A percentile compares a stretch with the other conserved stretches of the same genome.
Evolutionary conservation across 1,140 invertebrate genomes (phyloP).

Genomic region (Theocolax elegans): DNA sequence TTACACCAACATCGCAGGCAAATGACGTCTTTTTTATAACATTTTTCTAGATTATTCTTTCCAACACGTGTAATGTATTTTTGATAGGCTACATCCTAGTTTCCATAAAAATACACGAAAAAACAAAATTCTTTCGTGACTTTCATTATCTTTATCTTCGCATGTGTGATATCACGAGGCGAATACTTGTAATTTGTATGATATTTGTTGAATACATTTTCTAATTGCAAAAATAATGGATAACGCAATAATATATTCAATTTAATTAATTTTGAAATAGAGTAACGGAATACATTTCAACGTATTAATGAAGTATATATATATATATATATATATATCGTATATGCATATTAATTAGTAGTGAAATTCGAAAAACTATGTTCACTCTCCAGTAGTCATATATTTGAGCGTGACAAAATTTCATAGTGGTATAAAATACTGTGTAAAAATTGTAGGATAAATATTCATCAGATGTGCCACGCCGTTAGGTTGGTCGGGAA

Average conservation of each 20-base stretch:
- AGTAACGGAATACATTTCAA: too few species aligned
- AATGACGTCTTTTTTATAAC: constrained; percentile 18
- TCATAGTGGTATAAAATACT: background rate
- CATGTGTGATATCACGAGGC: constrained; percentile 2
- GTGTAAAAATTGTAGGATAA: background rate
- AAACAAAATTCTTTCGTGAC: constrained; percentile 8
- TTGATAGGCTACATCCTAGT: background rate
- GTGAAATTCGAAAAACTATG: too few species aligned
- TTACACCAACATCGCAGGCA: too few species aligned
- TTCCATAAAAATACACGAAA: constrained; percentile 1
- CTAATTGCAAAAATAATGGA: too few species aligned
- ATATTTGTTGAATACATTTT: background rate
- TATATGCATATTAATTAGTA: too few species aligned
- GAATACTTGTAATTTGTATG: background rate
- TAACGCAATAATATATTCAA: too few species aligned
- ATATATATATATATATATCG: too few species aligned
- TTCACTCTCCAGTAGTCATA: too few species aligned
- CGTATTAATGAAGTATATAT: too few species aligned
- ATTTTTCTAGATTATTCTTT: background rate
- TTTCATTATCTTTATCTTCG: constrained; percentile 4
- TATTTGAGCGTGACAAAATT: too few species aligned
- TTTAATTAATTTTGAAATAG: too few species aligned
- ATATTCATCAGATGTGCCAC: background rate
- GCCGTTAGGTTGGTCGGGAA: background rate
- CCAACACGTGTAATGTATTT: background rate